Evolutionary conservation across 2,797 vertebrate species (phyloP), one percentile per base, ranked within the genome.

Genomic region (Mionectes olivaceus): DNA sequence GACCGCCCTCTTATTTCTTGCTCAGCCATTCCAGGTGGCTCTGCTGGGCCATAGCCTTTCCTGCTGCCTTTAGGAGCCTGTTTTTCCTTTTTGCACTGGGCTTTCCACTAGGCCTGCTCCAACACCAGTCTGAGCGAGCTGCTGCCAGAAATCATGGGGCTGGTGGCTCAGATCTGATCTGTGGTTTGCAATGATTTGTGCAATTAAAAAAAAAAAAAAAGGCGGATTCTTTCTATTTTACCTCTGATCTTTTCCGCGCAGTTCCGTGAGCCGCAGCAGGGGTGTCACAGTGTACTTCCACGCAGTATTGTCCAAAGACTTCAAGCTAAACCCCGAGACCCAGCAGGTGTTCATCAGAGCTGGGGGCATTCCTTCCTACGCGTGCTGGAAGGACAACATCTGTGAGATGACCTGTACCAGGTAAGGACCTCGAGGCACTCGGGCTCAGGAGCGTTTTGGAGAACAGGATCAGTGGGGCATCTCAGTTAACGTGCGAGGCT

Each of bases 221-320:
- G 39, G 39, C 39, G 3, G 32, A 30, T 46, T 59, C 5, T 60
- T 55, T 35, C 11, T 35, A 0, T 75, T 50, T 67, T 35, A 17
- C 47, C 69, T 47, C 19, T 28, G 11, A 37, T 46, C 43, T 25
- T 22, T 22, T 11, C 19, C 7, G 44, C 35, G 13, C 64, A 98
- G 98, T 6, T 14, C 44, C 2, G 64, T 75, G 68, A 47, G 43
- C 37, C 71, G 7, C 3, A 22, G 2, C 1, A 94, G 97, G 22
- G 96, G 95, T 8, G 81, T 99, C 57, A 98, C 80, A 2, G 98
- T 99, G 17, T 99, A 98, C 93, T 99, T 99, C 95, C 99, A 99
- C 11, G 99, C 99, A 0, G 88, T 99, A 85, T 85, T 99, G 1
- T 99, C 99, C 5, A 98, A 98, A 8, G 78, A 99, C 82, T 99